phyloP scores from a whole-genome alignment of 2,888 invertebrate species.

The Drosophila parthenogenetica region DNA sequence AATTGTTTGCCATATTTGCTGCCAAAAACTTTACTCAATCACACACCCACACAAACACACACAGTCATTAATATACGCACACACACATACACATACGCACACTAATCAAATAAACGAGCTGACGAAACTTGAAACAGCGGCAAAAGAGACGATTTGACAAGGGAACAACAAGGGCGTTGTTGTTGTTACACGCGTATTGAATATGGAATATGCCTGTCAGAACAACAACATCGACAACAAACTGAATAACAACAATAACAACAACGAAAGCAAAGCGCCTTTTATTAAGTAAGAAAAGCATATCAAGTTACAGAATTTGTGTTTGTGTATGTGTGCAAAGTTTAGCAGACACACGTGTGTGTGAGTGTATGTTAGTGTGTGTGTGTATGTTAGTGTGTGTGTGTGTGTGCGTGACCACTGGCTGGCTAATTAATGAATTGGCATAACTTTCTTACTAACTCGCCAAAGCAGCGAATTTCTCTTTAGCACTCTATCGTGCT shows the following conservation, averaged over 20 bases:
- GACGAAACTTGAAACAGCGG: constrained; percentile 37
- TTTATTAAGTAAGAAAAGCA: constrained; percentile 71
- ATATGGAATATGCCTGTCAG: constrained; percentile 71
- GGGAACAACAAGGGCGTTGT: constrained; percentile 1
- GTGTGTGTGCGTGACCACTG: constrained; percentile 53
- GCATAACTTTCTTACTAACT: constrained; percentile 75
- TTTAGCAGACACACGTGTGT: constrained; percentile 39
- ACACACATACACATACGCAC: constrained; percentile 15
- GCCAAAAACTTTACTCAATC: constrained; percentile 64
- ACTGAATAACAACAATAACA: constrained; percentile 12
- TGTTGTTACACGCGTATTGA: constrained; percentile 57
- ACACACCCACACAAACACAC: constrained; percentile 20
- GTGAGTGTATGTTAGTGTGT: constrained; percentile 6
- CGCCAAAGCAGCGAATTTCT: constrained; percentile 33
- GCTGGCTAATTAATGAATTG: constrained; percentile 80
- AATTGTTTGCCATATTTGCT: constrained; percentile 81
- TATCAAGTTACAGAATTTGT: constrained; percentile 69
- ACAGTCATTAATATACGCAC: constrained; percentile 10
- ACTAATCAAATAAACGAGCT: constrained; percentile 74
- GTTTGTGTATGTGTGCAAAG: constrained; percentile 25
- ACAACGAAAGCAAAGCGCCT: constrained; percentile 39
- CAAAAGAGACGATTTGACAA: constrained; percentile 1
- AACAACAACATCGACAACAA: constrained; percentile 37
- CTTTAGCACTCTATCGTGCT: constrained; percentile 50
- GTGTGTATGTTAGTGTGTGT: constrained; percentile 9